phyloP scores from a whole-genome alignment of 2,888 invertebrate species.

The Tromatobia lineatoria region DNA sequence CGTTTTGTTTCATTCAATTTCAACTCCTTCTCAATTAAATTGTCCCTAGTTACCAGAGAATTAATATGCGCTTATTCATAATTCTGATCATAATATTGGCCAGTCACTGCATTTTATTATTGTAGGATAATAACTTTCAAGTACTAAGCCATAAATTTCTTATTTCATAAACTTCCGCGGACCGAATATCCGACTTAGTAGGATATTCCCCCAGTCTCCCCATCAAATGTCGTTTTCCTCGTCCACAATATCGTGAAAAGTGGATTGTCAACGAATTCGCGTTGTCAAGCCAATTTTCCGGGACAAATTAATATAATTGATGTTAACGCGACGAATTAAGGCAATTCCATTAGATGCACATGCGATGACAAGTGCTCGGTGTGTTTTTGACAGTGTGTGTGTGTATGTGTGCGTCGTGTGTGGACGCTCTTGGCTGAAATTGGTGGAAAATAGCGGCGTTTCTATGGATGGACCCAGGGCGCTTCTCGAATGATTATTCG shows the following conservation, averaged over 20 bases:
- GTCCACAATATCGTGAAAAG: not conserved
- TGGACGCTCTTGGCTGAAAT: no score
- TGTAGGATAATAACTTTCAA: no score
- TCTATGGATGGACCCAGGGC: slow-evolving; percentile 38
- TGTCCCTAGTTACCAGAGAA: no score
- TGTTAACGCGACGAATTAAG: slow-evolving; percentile 16
- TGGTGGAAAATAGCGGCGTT: not conserved
- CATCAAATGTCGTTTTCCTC: slow-evolving; percentile 28
- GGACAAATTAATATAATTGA: slow-evolving; percentile 31
- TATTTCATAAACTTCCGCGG: no score
- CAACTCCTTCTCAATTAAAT: no score
- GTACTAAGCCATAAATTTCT: no score
- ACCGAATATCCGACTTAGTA: no score
- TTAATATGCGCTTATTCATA: no score
- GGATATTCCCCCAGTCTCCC: no score
- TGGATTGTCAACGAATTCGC: not conserved
- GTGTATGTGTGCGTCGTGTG: not conserved
- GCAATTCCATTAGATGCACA: slow-evolving; percentile 31
- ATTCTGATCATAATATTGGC: no score
- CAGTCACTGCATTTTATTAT: no score
- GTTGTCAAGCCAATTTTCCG: not conserved
- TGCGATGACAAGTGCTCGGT: slow-evolving; percentile 23
- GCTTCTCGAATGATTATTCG: slow-evolving; percentile 60
- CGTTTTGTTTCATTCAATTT: no score
- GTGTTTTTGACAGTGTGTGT: slow-evolving; percentile 29